Evolutionary conservation across 2,797 vertebrate species (phyloP).

Genomic region (Paguma larvata): DNA sequence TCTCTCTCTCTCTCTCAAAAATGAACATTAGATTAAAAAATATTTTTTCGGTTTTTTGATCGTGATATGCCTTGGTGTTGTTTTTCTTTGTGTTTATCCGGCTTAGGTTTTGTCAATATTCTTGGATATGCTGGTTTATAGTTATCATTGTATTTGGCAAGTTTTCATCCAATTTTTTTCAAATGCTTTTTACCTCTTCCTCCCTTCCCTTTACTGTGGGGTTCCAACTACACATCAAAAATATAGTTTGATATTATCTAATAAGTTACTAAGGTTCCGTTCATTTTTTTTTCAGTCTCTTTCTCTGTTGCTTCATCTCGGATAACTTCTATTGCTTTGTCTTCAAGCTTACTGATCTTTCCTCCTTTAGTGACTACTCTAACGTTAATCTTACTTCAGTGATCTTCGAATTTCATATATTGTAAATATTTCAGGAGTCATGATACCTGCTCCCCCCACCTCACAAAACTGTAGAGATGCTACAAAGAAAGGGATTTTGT

Average conservation of each 20-base stretch:
- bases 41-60: no score
- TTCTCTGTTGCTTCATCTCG: not conserved
- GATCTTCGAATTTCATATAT: not conserved
- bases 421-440: not conserved
- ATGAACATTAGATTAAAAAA: no score
- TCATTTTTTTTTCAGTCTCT: not conserved
- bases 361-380: not conserved
- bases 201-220: not conserved
- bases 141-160: not conserved
- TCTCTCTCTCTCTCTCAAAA: no score
- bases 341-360: not conserved
- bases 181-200: not conserved
- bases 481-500: not conserved
- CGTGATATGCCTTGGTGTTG: no score
- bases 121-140: not conserved
- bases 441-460: not conserved
- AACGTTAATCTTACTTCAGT: not conserved
- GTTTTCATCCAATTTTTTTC: not conserved
- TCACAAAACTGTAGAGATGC: not conserved
- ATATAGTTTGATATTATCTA: not conserved
- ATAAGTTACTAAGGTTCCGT: not conserved
- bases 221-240: not conserved
- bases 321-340: not conserved
- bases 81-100: no score
- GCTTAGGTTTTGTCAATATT: not conserved